phyloP scores from a whole-genome alignment of 2,888 invertebrate species.

The Lasiommata megera region DNA sequence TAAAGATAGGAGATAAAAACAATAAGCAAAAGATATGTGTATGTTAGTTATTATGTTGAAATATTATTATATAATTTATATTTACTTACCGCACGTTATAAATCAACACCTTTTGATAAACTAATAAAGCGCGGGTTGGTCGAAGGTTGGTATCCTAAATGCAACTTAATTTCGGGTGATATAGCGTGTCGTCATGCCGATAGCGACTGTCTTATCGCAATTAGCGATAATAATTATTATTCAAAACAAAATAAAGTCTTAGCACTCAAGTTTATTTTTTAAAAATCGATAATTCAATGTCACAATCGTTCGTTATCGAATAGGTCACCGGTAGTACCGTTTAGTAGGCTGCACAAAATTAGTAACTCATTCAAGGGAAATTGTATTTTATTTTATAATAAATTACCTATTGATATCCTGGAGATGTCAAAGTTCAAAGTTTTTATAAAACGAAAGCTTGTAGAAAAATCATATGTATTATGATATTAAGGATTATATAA shows the following conservation, averaged over 20 bases:
- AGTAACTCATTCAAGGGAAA: too few relatives aligned
- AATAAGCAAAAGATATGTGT: too few relatives aligned
- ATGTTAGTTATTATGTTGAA: background rate
- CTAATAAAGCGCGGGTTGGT: slow-evolving; percentile 51
- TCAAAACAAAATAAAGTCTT: background rate
- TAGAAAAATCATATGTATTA: too few relatives aligned
- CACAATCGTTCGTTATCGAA: too few relatives aligned
- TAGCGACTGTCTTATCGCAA: slow-evolving; percentile 24
- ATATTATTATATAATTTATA: slow-evolving; percentile 17
- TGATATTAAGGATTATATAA: too few relatives aligned
- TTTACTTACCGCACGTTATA: slow-evolving; percentile 46
- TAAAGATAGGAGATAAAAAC: too few relatives aligned
- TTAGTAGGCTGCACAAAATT: too few relatives aligned
- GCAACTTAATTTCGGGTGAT: slow-evolving; percentile 28
- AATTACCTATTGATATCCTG: too few relatives aligned
- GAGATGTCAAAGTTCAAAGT: too few relatives aligned
- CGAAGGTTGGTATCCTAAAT: slow-evolving; percentile 32
- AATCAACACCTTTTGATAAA: slow-evolving; percentile 52
- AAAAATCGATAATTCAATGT: background rate
- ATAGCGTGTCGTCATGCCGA: slow-evolving; percentile 35
- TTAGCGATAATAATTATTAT: slow-evolving; percentile 10
- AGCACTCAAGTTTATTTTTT: background rate
- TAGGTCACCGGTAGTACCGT: too few relatives aligned
- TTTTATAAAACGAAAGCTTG: too few relatives aligned
- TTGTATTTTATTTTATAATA: too few relatives aligned